phyloP scores from a whole-genome alignment of 2,797 vertebrate species.

The Helicolenus hilgendorfi region DNA sequence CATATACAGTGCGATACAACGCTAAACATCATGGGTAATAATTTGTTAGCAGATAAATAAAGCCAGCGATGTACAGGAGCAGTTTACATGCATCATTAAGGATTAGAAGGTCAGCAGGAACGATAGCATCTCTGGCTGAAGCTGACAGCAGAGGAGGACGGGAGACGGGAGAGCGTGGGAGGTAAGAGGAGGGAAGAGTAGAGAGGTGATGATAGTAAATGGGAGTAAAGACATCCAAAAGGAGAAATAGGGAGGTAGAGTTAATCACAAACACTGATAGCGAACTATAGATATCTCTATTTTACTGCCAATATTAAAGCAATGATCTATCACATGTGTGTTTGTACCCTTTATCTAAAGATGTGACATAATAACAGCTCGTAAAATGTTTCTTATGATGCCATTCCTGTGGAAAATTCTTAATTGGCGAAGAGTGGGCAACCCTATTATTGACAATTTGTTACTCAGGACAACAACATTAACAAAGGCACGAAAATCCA shows the following conservation, averaged over 20 bases:
- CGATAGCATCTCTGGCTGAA: slow-evolving; percentile 60
- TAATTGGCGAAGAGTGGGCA: background rate
- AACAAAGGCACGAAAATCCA: background rate
- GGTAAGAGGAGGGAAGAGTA: slow-evolving; percentile 28
- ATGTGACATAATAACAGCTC: background rate
- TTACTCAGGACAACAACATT: background rate
- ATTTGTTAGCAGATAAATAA: slow-evolving; percentile 87
- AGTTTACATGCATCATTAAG: slow-evolving; percentile 88
- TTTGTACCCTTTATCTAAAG: background rate
- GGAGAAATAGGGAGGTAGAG: slow-evolving; percentile 11
- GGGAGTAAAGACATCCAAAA: background rate
- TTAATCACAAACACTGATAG: background rate
- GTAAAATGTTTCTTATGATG: background rate
- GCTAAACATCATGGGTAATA: slow-evolving; percentile 74
- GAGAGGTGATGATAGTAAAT: slow-evolving; percentile 18
- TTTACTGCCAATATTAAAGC: slow-evolving; percentile 3
- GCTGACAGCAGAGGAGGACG: slow-evolving; percentile 63
- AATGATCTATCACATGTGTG: background rate
- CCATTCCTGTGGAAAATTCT: background rate
- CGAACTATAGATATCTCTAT: background rate
- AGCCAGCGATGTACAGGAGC: slow-evolving; percentile 77
- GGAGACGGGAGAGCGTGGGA: slow-evolving; percentile 9
- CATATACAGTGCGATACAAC: background rate
- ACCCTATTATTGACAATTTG: background rate
- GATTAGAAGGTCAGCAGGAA: slow-evolving; percentile 84